Percentiles rank a stretch among this genome's conserved stretches.
Conservation (phyloP, 2,888 invertebrate species). For the Lithophane leautieri region DNA sequence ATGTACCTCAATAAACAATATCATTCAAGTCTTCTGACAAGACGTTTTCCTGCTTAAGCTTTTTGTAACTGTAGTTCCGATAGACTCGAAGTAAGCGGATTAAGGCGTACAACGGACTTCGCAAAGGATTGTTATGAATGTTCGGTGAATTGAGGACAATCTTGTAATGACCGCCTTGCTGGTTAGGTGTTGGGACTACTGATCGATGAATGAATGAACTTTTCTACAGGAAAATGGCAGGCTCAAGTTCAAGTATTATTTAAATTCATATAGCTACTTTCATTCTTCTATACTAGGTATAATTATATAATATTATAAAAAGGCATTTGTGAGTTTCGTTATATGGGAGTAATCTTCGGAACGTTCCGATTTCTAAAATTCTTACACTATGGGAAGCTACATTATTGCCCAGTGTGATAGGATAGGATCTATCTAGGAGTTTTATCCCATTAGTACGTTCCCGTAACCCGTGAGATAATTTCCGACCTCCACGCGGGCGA, state of each 20-base stretch:
- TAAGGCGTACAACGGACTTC: conserved; percentile 32
- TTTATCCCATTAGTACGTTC: no score
- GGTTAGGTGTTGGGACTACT: not conserved
- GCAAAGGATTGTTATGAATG: conserved; percentile 31
- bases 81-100: conserved; percentile 48
- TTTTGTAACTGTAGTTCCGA: conserved; percentile 44
- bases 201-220: not conserved
- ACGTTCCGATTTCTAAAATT: not conserved
- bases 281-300: not conserved
- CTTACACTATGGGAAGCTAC: no score
- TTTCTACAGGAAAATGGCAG: not conserved
- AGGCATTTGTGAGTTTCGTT: not conserved
- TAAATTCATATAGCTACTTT: not conserved
- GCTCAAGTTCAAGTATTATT: conserved; percentile 3
- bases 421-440: no score
- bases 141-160: conserved; percentile 19
- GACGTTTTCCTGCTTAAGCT: conserved; percentile 19
- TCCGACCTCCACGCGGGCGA: not conserved
- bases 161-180: conserved; percentile 14
- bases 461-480: not conserved
- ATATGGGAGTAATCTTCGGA: not conserved
- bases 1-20: conserved; percentile 1
- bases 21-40: conserved; percentile 16
- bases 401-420: no score
- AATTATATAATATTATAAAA: no score